These are phyloP conservation scores for Mesopsocus fuscifrons DNA, from an alignment of 2,888 invertebrate species.

Conservation along the genomic window DNA sequence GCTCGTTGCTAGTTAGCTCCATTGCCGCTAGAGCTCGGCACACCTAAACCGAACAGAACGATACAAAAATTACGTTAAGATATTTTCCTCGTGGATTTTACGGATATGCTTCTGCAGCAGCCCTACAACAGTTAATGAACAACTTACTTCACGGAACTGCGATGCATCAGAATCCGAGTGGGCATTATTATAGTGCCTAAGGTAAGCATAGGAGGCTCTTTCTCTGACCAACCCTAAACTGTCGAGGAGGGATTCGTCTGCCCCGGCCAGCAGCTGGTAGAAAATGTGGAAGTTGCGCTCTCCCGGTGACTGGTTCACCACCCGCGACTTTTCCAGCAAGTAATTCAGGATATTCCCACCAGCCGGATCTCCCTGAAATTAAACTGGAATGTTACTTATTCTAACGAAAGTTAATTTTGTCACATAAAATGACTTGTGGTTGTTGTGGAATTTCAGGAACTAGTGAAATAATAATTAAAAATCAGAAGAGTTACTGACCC, in stretches of 20 bases:
- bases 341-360: slow-evolving; percentile 83
- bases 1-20: slow-evolving; percentile 51
- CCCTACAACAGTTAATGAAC: too few species aligned
- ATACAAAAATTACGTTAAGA: too few species aligned
- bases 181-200: slow-evolving; percentile 48
- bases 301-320: slow-evolving; percentile 62
- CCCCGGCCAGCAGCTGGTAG: slow-evolving; percentile 68
- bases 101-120: too few species aligned
- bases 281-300: slow-evolving; percentile 88
- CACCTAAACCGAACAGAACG: too few species aligned
- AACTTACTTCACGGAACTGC: slow-evolving; percentile 33
- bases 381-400: too few species aligned
- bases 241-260: slow-evolving; percentile 40
- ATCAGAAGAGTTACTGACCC: not conserved
- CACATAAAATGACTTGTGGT: too few species aligned
- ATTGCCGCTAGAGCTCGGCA: slow-evolving; percentile 57
- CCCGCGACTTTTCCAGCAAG: slow-evolving; percentile 74
- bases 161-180: slow-evolving; percentile 32
- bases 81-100: too few species aligned
- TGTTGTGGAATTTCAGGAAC: slow-evolving; percentile 9
- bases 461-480: not conserved
- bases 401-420: slow-evolving; percentile 6
- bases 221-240: slow-evolving; percentile 46
- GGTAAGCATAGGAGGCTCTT: slow-evolving; percentile 53
- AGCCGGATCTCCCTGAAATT: slow-evolving; percentile 45